Evolutionary conservation across 2,888 invertebrate genomes (phyloP).

Genomic region (Elaeidobius kamerunicus): DNA sequence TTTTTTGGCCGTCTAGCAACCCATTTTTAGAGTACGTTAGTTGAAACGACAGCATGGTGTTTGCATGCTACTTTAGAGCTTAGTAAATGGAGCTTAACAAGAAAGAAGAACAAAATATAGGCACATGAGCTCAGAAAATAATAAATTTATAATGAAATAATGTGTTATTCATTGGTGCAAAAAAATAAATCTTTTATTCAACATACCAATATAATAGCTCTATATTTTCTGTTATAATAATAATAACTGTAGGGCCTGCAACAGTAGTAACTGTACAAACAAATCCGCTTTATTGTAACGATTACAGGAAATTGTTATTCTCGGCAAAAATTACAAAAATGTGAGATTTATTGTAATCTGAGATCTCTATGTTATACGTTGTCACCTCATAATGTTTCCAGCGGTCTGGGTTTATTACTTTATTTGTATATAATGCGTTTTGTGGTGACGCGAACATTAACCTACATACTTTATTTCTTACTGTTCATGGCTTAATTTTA

Average conservation of each 20-base stretch:
- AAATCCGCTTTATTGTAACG: conserved; percentile 1
- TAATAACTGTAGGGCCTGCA: not conserved
- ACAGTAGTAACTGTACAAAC: not conserved
- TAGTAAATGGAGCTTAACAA: too few relatives aligned
- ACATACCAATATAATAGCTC: too few relatives aligned
- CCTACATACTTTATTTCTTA: conserved; percentile 3
- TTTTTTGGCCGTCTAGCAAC: too few relatives aligned
- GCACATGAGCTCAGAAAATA: too few relatives aligned
- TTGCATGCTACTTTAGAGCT: too few relatives aligned
- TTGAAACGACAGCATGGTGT: too few relatives aligned
- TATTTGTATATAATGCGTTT: not conserved
- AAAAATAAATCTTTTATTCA: too few relatives aligned
- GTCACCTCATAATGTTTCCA: conserved; percentile 3
- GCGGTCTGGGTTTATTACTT: not conserved
- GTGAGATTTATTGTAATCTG: conserved; percentile 13
- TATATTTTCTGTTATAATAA: too few relatives aligned
- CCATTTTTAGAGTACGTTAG: too few relatives aligned
- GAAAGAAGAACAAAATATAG: too few relatives aligned
- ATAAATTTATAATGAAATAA: too few relatives aligned
- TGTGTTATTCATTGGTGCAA: too few relatives aligned
- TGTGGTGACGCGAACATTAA: conserved; percentile 4
- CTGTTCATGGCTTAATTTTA: not conserved
- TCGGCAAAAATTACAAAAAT: conserved; percentile 10
- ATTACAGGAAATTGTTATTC: conserved; percentile 10
- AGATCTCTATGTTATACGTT: conserved; percentile 17